Conservation (phyloP, 2,797 vertebrate genomes). For the Thripadectes ignobilis region DNA sequence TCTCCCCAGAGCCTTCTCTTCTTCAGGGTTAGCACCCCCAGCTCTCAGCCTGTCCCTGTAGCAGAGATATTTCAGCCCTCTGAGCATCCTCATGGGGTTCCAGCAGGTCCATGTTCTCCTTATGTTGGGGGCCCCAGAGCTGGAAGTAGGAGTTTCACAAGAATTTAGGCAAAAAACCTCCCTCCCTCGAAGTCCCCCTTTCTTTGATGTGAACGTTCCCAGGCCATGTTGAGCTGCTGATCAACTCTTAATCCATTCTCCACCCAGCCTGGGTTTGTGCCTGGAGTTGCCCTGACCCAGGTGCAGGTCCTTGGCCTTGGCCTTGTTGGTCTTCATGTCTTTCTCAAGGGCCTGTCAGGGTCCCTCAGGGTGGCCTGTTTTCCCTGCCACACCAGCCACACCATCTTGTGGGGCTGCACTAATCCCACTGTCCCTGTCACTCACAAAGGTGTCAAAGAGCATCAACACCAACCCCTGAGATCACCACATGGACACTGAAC, state of each 20-base stretch:
- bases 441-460: background rate
- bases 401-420: background rate
- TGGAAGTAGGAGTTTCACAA: background rate
- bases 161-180: background rate
- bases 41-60: background rate
- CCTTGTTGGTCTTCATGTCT: background rate
- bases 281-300: background rate
- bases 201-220: fast-evolving
- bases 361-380: too few relatives aligned
- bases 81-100: fast-evolving
- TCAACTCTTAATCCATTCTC: background rate
- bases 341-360: background rate
- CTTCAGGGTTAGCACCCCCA: background rate
- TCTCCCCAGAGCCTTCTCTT: background rate
- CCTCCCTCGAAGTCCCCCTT: background rate
- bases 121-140: fast-evolving
- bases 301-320: background rate
- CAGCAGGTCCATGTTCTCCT: background rate
- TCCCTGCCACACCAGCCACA: background rate
- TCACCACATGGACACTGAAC: background rate
- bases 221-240: background rate
- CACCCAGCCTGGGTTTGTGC: background rate
- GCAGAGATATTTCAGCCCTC: background rate
- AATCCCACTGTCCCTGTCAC: background rate
- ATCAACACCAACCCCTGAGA: background rate